Conservation (phyloP, 64 coral and sea anemone species). For the Pocillopora damicornis region DNA sequence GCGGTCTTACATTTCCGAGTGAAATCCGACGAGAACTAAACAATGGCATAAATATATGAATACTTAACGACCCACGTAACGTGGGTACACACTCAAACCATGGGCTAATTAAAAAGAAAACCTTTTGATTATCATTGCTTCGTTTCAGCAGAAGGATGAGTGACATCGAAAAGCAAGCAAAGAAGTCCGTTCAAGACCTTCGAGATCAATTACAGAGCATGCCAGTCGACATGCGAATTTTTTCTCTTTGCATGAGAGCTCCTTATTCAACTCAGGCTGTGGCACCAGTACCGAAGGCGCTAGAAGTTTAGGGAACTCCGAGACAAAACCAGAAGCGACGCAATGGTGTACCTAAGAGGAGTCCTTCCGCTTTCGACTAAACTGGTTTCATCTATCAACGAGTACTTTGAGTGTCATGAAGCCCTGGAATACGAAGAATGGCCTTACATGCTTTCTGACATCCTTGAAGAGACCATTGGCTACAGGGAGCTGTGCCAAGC, state of each 20-base stretch:
- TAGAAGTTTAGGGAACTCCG: conserved; percentile 32
- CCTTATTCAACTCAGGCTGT: conserved; percentile 7
- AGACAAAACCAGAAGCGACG: conserved; percentile 17
- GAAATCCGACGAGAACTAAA: no score
- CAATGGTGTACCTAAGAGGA: neutral
- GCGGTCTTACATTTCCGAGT: no score
- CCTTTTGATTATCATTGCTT: no score
- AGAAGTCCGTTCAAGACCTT: neutral
- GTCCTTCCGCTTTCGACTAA: no score
- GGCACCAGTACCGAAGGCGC: neutral
- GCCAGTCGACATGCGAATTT: conserved; percentile 9
- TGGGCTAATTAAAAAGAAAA: no score
- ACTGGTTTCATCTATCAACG: neutral
- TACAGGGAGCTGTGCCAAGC: conserved; percentile 13
- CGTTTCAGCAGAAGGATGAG: conserved; percentile 2
- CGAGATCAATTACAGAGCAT: neutral
- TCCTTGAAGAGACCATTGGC: conserved; percentile 15
- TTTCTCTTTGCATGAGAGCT: conserved; percentile 15
- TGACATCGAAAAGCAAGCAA: neutral
- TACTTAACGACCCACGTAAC: no score
- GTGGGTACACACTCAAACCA: no score
- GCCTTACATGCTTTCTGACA: conserved; percentile 2
- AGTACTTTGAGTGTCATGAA: conserved; percentile 13
- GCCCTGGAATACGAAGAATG: conserved; percentile 26
- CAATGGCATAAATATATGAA: no score